Conservation (phyloP, 2,888 invertebrate genomes). For the Drosophila mettleri region DNA sequence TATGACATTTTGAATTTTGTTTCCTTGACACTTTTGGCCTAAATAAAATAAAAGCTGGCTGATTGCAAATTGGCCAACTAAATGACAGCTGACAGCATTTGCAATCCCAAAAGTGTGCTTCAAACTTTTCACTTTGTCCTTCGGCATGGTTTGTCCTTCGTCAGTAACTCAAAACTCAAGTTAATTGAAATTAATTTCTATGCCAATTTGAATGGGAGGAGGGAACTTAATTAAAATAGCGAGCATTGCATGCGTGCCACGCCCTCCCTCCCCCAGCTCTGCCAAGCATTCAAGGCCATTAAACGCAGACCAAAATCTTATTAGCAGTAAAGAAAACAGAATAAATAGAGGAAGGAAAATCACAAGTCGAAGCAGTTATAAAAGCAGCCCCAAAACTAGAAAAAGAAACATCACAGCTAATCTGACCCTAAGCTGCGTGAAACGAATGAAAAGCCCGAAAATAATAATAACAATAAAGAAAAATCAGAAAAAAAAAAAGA, state of each 20-base stretch:
- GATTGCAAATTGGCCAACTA: conserved; percentile 24
- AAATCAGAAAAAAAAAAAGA: not conserved
- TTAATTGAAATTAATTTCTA: conserved; percentile 79
- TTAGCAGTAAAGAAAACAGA: conserved; percentile 77
- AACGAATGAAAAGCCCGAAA: conserved; percentile 79
- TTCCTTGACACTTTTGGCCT: conserved; percentile 6
- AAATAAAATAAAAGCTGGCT: conserved; percentile 20
- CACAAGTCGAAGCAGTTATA: conserved; percentile 48
- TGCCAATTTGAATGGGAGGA: conserved; percentile 73
- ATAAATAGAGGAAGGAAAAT: conserved; percentile 44
- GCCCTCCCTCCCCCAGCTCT: not conserved
- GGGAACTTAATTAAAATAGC: conserved; percentile 72
- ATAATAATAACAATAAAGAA: conserved; percentile 76
- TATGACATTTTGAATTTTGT: not conserved
- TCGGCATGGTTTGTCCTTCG: conserved; percentile 36
- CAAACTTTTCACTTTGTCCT: conserved; percentile 51
- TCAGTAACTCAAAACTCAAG: conserved; percentile 47
- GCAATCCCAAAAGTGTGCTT: conserved; percentile 60
- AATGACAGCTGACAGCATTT: conserved; percentile 38
- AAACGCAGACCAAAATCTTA: conserved; percentile 73
- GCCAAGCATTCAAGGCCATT: conserved; percentile 65
- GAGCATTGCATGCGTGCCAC: conserved; percentile 6
- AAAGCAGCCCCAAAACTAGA: conserved; percentile 32
- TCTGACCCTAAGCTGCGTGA: conserved; percentile 79
- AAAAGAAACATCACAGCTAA: conserved; percentile 63